phyloP scores from a whole-genome alignment of 1,140 invertebrate species.

The Macrobrachium rosenbergii region DNA sequence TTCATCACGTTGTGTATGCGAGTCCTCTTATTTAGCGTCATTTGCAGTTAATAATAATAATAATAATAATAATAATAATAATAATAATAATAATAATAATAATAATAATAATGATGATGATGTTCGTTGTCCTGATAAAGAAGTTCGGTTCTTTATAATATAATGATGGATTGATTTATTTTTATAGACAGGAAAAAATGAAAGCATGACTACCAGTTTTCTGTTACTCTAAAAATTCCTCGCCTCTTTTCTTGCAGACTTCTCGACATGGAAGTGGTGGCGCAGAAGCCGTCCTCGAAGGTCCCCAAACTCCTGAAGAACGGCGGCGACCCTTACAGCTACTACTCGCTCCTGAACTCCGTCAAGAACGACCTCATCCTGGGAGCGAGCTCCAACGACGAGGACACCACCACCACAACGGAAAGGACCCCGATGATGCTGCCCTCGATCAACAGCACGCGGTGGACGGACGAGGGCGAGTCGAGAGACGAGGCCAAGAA shows the following conservation, averaged over 20 bases:
- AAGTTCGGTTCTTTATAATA: too few relatives aligned
- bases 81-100: too few relatives aligned
- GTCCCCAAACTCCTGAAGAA: slow-evolving; percentile 34
- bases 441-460: slow-evolving; percentile 24
- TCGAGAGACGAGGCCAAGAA: slow-evolving; percentile 7
- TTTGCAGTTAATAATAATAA: not conserved
- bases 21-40: too few relatives aligned
- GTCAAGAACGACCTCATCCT: slow-evolving; percentile 58
- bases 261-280: slow-evolving; percentile 36
- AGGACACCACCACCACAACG: slow-evolving; percentile 26
- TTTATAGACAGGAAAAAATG: not conserved
- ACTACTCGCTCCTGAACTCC: slow-evolving; percentile 52
- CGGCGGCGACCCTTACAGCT: slow-evolving; percentile 48
- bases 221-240: not conserved
- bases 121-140: too few relatives aligned
- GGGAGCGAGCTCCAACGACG: slow-evolving; percentile 50
- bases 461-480: slow-evolving; percentile 33
- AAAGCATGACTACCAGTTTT: not conserved
- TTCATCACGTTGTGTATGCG: too few relatives aligned
- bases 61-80: too few relatives aligned
- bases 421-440: not conserved
- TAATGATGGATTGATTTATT: not conserved
- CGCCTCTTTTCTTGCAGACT: slow-evolving; percentile 11
- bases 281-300: not conserved
- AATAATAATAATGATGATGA: too few relatives aligned